These are phyloP conservation scores for Cassiopea andromeda DNA, from an alignment of 30 jellyfish, hydroid and myxozoan genomes.

Conservation along the genomic window DNA sequence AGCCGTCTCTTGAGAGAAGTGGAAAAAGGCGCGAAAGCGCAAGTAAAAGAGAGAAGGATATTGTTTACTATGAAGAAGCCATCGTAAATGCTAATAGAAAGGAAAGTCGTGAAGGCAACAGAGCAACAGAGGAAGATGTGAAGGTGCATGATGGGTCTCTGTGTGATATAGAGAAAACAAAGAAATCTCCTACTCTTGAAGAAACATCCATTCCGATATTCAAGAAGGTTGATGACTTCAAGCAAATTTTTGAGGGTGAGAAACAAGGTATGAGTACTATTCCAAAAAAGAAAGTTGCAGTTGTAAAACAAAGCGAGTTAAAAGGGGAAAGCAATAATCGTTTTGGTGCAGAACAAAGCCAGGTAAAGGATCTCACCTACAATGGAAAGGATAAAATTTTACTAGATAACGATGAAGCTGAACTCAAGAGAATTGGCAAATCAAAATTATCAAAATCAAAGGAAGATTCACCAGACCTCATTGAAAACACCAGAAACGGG, in stretches of 20 bases:
- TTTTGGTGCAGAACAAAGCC: too few species aligned
- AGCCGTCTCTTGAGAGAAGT: conserved; percentile 37
- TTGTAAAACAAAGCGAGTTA: not conserved
- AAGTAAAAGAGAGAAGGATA: not conserved
- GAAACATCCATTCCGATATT: conserved; percentile 28
- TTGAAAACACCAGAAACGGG: not conserved
- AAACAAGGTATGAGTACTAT: not conserved
- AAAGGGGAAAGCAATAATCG: not conserved
- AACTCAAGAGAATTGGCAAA: not conserved
- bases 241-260: conserved; percentile 34
- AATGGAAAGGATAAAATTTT: not conserved
- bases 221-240: conserved; percentile 39
- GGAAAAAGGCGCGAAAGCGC: not conserved
- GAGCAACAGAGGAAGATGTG: not conserved
- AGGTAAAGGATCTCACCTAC: not conserved
- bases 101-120: conserved; percentile 11
- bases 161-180: not conserved
- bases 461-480: not conserved
- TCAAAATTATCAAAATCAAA: not conserved
- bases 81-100: not conserved
- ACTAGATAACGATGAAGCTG: not conserved
- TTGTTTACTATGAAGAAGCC: conserved; percentile 57
- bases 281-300: conserved; percentile 10
- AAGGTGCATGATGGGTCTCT: not conserved
- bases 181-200: not conserved